Conservation (phyloP, 2,113 vertebrate genomes). For the Pogona vitticeps region DNA sequence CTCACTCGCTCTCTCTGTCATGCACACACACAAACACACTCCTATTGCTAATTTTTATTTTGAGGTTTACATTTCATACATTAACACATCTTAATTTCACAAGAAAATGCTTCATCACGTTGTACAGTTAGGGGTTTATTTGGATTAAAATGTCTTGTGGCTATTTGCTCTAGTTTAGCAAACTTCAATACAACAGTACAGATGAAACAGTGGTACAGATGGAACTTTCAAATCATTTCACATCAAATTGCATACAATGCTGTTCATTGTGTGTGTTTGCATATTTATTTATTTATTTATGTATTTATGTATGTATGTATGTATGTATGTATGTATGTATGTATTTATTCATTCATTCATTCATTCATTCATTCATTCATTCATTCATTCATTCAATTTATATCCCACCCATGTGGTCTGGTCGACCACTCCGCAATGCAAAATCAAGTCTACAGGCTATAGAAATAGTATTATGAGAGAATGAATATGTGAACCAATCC, state of each 20-base stretch:
- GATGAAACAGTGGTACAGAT: background rate
- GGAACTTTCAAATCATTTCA: background rate
- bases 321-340: too few relatives aligned
- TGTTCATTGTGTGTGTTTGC: background rate
- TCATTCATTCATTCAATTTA: too few relatives aligned
- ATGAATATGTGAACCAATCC: background rate
- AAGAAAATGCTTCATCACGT: background rate
- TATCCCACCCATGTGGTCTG: too few relatives aligned
- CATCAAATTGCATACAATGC: background rate
- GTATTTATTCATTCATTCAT: too few relatives aligned
- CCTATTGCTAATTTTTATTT: background rate
- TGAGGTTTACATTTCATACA: background rate
- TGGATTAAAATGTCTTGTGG: background rate
- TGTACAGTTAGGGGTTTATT: background rate
- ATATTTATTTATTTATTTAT: too few relatives aligned
- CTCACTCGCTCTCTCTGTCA: too few relatives aligned
- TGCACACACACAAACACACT: background rate
- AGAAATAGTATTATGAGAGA: background rate
- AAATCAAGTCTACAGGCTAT: background rate
- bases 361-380: too few relatives aligned
- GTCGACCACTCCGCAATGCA: background rate
- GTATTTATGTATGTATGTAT: too few relatives aligned
- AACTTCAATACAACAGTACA: background rate
- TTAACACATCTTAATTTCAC: constrained; percentile 2
- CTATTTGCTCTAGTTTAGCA: background rate